Evolutionary conservation across 1,140 invertebrate species (phyloP).

Genomic region (Limonius californicus): DNA sequence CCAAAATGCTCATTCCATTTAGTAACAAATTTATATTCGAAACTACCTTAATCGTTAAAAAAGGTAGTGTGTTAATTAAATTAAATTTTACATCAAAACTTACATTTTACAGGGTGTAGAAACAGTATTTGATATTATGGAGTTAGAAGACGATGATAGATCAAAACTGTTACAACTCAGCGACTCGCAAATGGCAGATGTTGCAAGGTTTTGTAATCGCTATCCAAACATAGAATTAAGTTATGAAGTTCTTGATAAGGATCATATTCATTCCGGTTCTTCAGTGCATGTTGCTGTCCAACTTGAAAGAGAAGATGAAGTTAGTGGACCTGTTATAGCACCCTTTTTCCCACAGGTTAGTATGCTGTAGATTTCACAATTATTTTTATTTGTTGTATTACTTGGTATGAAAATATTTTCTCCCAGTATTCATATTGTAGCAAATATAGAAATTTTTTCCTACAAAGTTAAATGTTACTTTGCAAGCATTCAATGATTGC

Average conservation of each 20-base stretch:
- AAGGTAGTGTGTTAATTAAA: not conserved
- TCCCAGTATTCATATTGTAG: too few species aligned
- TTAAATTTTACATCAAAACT: too few species aligned
- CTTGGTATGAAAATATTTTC: too few species aligned
- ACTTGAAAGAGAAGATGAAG: slow-evolving; percentile 94
- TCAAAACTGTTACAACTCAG: slow-evolving; percentile 79
- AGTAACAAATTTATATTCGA: too few species aligned
- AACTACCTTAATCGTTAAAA: too few species aligned
- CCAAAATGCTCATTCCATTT: too few species aligned
- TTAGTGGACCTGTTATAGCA: slow-evolving; percentile 94
- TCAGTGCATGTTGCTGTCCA: slow-evolving; percentile 87
- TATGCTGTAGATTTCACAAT: slow-evolving; percentile 17
- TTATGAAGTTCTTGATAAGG: slow-evolving; percentile 86
- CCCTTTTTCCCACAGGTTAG: slow-evolving; percentile 92
- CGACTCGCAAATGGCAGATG: slow-evolving; percentile 90
- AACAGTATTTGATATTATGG: slow-evolving; percentile 98
- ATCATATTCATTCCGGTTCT: slow-evolving; percentile 72
- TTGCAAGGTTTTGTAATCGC: slow-evolving; percentile 96
- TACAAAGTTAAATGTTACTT: too few species aligned
- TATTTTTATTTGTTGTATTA: slow-evolving; percentile 15
- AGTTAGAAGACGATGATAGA: slow-evolving; percentile 93
- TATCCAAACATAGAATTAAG: slow-evolving; percentile 98
- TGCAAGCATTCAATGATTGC: too few species aligned
- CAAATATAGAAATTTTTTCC: too few species aligned
- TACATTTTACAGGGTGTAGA: slow-evolving; percentile 72